Evolutionary conservation across 2,888 invertebrate species (phyloP), one percentile per base, ranked within the genome.

Genomic region (Ditula angustiorana): DNA sequence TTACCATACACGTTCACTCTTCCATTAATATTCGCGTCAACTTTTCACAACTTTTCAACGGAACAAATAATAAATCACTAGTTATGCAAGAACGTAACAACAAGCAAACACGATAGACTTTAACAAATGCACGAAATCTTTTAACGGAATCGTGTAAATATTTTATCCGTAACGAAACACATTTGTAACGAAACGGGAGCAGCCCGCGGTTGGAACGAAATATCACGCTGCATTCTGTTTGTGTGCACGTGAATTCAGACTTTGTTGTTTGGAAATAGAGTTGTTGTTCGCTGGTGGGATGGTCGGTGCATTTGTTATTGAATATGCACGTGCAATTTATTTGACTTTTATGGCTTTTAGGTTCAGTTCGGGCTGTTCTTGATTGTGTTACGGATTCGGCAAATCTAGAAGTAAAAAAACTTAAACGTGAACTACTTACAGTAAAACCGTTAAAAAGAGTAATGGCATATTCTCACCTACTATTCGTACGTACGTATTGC

Each of bases 121-220:
- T 59, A 41, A 46, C 46, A 58, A 59, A 64, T 64, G 46, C 52
- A 37, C 53, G 47, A 64, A 64, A 64, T 64, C 64, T 64, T 64
- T 64, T 53, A 64, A 53, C 44, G 5, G 58, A 24, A 64, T 64
- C 59, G 53, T 59, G 53, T 64, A 59, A 64, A 64, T 64, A 64
- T 59, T 64, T 64, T 64, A 64, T 53, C 58, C 46, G 64, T 53
- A 64, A 58, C 63, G 58, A 59, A 64, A 64, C 53, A 64, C 53
- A 64, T 64, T 59, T 64, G 59, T 53, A 64, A 59, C 64, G 46
- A 7, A 64, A 64, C 58, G 58, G 63, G 58, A 44, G 58, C 57
- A 19, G 19, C 10, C 63, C 57, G 52, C 59, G 53, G 37, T 26
- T 8, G 24, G 16, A n/a, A 37, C 21, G 21, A 57, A 63, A 57